Conservation (phyloP, 1,140 invertebrate species). For the Ladona fulva region DNA sequence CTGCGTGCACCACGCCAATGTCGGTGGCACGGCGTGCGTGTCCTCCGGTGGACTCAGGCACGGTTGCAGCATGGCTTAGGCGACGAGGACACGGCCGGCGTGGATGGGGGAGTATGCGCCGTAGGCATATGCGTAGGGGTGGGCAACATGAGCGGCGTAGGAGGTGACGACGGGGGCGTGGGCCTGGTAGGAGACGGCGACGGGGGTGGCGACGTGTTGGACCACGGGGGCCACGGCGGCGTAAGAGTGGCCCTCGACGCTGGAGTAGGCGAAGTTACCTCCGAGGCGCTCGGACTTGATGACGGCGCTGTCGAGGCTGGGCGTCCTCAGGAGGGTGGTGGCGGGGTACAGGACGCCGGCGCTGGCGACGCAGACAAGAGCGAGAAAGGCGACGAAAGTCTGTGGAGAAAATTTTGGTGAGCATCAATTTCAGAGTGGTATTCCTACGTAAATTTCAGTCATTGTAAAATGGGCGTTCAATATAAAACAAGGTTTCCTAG, state of each 20-base stretch:
- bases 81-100: background rate
- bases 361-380: constrained; percentile 22
- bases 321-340: constrained; percentile 36
- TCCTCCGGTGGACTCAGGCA: background rate
- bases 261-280: constrained; percentile 46
- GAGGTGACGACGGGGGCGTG: constrained; percentile 25
- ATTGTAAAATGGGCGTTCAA: too few relatives aligned
- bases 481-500: too few relatives aligned
- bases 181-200: constrained; percentile 32
- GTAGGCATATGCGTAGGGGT: background rate
- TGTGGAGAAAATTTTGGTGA: background rate
- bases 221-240: constrained; percentile 38
- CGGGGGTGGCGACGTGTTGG: constrained; percentile 31
- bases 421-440: too few relatives aligned
- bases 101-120: background rate
- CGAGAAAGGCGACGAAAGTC: background rate
- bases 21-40: background rate
- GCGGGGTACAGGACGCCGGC: constrained; percentile 28
- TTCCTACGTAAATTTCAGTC: too few relatives aligned
- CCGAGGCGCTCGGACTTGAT: constrained; percentile 42
- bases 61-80: background rate
- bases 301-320: constrained; percentile 42
- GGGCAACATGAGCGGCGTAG: background rate
- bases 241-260: constrained; percentile 44
- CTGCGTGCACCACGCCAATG: background rate